Percentiles rank a stretch among this genome's conserved stretches.
Conservation (phyloP, 2,888 invertebrate species). For the Drosophila kuntzei region DNA sequence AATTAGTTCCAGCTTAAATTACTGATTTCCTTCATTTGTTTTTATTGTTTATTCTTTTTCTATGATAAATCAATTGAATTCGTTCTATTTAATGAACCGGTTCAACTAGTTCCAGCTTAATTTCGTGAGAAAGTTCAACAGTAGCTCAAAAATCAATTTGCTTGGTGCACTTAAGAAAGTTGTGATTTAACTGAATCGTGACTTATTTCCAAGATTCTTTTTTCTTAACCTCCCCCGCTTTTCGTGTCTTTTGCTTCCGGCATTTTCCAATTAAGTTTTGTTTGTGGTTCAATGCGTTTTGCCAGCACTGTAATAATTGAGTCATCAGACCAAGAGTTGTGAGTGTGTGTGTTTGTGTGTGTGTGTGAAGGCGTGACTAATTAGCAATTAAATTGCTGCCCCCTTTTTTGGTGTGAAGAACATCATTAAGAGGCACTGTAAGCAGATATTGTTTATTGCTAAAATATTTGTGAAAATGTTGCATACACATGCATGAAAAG, state of each 20-base stretch:
- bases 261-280: conserved; percentile 53
- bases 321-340: conserved; percentile 44
- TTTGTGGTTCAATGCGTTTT: conserved; percentile 52
- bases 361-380: conserved; percentile 70
- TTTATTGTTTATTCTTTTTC: neutral
- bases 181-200: conserved; percentile 18
- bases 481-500: conserved; percentile 31
- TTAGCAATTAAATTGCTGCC: conserved; percentile 68
- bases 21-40: too few species aligned
- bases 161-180: neutral
- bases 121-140: conserved; percentile 25
- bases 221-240: neutral
- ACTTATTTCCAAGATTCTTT: conserved; percentile 18
- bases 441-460: conserved; percentile 21
- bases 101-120: neutral
- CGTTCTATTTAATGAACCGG: neutral
- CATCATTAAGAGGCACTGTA: conserved; percentile 18
- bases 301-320: conserved; percentile 62
- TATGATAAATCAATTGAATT: neutral
- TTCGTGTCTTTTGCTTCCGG: conserved; percentile 32
- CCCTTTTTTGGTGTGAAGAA: conserved; percentile 60
- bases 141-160: conserved; percentile 18
- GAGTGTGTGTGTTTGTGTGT: conserved; percentile 1
- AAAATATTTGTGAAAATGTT: conserved; percentile 55
- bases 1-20: too few species aligned